Evolutionary conservation across 2,888 invertebrate species (phyloP).

Genomic region (Drosophila antonietae): DNA sequence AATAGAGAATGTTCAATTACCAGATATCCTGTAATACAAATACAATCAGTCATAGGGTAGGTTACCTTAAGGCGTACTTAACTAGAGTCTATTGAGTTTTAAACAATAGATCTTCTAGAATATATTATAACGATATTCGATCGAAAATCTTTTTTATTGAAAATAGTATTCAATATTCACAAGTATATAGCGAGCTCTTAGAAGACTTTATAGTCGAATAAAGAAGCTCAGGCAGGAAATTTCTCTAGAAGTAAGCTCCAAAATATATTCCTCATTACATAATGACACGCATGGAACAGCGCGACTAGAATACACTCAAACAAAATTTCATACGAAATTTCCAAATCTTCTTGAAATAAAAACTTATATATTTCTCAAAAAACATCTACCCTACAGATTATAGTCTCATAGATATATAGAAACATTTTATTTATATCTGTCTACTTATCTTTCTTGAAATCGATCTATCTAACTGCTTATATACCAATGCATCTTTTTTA

Average conservation of each 20-base stretch:
- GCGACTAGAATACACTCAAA: neutral
- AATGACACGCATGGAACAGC: too few species aligned
- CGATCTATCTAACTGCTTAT: neutral
- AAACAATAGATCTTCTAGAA: neutral
- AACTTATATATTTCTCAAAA: too few species aligned
- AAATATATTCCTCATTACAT: too few species aligned
- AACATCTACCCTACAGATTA: too few species aligned
- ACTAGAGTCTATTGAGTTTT: neutral
- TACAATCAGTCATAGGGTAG: neutral
- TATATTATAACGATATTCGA: neutral
- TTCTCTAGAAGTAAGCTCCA: neutral
- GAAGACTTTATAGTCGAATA: neutral
- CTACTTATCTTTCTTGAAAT: neutral
- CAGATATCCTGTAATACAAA: neutral
- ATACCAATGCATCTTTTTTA: neutral
- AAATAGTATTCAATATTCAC: neutral
- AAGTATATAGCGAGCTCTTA: neutral
- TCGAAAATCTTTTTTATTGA: neutral
- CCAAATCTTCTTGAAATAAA: too few species aligned
- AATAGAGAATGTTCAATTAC: neutral
- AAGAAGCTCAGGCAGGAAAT: neutral
- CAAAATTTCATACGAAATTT: too few species aligned
- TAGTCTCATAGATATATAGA: too few species aligned
- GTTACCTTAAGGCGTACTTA: neutral
- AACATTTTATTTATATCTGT: too few species aligned